These are phyloP conservation scores for Mustela erminea DNA, from an alignment of 2,797 vertebrate genomes.

Conservation along the genomic window DNA sequence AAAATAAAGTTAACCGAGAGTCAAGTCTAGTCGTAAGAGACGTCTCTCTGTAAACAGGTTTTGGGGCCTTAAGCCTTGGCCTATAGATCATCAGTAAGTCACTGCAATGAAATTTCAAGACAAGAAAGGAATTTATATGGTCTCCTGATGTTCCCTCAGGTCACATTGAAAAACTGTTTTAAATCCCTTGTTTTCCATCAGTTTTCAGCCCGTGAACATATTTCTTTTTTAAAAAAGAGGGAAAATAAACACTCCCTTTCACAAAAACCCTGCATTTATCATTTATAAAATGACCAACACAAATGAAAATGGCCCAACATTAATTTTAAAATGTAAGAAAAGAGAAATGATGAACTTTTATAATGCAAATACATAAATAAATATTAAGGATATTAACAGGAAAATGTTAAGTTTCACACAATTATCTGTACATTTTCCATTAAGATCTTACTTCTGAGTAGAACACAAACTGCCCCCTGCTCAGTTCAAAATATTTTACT, in stretches of 20 bases:
- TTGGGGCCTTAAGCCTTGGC: neutral
- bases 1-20: constrained; percentile 11
- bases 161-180: constrained; percentile 39
- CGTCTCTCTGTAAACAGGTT: neutral
- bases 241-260: neutral
- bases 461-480: neutral
- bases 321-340: neutral
- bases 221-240: neutral
- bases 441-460: constrained; percentile 2
- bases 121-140: constrained; percentile 48
- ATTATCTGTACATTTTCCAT: neutral
- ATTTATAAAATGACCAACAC: constrained; percentile 21
- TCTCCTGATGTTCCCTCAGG: constrained; percentile 11
- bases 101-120: constrained; percentile 2
- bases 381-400: neutral
- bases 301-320: neutral
- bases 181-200: constrained; percentile 42
- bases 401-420: neutral
- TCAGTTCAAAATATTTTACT: neutral
- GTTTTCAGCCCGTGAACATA: neutral
- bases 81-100: neutral
- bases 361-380: neutral
- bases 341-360: neutral
- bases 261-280: neutral
- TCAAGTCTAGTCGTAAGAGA: neutral